These are phyloP conservation scores for Brachionus asplanchnoidis DNA, from an alignment of 1,140 invertebrate species.

Conservation along the genomic window DNA sequence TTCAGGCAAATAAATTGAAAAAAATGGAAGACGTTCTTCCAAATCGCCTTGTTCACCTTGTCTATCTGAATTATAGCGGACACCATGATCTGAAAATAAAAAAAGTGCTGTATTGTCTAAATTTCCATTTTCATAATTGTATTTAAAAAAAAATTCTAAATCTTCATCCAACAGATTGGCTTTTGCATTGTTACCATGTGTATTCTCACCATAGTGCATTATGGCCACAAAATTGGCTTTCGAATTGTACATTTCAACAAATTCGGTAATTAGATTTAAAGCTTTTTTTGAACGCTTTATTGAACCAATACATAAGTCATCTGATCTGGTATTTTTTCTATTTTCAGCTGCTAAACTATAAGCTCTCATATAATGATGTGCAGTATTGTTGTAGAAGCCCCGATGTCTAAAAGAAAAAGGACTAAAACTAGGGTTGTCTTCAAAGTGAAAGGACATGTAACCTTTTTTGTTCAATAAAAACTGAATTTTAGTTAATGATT, in stretches of 20 bases:
- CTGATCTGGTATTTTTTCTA: not conserved
- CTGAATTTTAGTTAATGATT: not conserved
- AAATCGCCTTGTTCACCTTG: conserved; percentile 77
- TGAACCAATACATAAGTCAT: conserved; percentile 68
- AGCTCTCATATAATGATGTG: not conserved
- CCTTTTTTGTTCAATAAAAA: not conserved
- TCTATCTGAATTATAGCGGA: conserved; percentile 67
- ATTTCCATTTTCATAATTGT: conserved; percentile 55
- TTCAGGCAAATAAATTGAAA: conserved; percentile 70
- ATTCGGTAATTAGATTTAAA: conserved; percentile 64
- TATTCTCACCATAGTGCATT: conserved; percentile 74
- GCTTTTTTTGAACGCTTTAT: conserved; percentile 69
- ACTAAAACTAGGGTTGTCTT: not conserved
- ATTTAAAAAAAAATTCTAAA: conserved; percentile 64
- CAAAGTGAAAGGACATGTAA: not conserved
- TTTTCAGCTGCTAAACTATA: not conserved
- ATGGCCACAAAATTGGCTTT: conserved; percentile 75
- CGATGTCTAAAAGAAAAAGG: not conserved
- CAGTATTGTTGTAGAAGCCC: not conserved
- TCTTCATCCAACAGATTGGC: conserved; percentile 71
- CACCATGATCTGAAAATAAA: conserved; percentile 80
- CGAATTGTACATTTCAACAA: conserved; percentile 63
- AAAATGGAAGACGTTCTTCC: conserved; percentile 79
- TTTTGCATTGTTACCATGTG: conserved; percentile 75
- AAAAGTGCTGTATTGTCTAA: conserved; percentile 75